Base-by-base conservation (phyloP, 2,797 vertebrate genomes). In the Eospalax fontanierii region DNA sequence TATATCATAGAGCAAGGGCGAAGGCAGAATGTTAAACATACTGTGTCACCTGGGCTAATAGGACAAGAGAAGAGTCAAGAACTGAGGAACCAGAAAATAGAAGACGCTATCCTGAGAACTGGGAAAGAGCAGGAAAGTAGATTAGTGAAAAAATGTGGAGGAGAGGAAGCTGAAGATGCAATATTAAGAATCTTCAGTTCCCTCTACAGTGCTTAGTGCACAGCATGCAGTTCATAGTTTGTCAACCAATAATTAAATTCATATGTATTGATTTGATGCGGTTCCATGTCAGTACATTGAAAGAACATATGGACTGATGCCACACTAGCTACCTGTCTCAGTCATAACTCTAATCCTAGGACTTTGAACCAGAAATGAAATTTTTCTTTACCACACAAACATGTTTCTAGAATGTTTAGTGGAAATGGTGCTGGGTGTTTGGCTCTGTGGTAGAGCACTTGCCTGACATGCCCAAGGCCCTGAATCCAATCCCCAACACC, bases 171-270 rank as follows among this genome's bases (percentile, higher is more conserved):
- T 54, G 22, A 66, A 4, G 3, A 10, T 35, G 7, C n/a, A n/a
- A n/a, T n/a, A n/a, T n/a, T n/a, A 87, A 80, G 16, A 87, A 80
- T 35, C 28, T 26, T 63, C 43, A 22, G 6, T 54, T 87, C 5
- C 61, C 81, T 73, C 38, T 43, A 71, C 1, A 70, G 24, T 63
- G 24, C 59, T 46, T 43, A 71, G 12, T 30, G 15, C 11, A 24
- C 26, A 6, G 2, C 71, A 46, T 22, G n/a, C 65, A 82, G 90
- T 74, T 38, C 75, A 71, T 33, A 66, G 11, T 38, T 86, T 88
- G n/a, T 43, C 63, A 79, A 59, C 83, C 78, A 90, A 54, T 21
- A 59, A 82, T 88, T 90, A 65, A 91, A 88, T 78, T 59, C 59
- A 43, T 46, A 15, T 35, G 15, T 61, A 73, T 65, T 35, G 22